These are phyloP conservation scores for Cariama cristata DNA, from an alignment of 2,113 vertebrate species.

Conservation along the genomic window DNA sequence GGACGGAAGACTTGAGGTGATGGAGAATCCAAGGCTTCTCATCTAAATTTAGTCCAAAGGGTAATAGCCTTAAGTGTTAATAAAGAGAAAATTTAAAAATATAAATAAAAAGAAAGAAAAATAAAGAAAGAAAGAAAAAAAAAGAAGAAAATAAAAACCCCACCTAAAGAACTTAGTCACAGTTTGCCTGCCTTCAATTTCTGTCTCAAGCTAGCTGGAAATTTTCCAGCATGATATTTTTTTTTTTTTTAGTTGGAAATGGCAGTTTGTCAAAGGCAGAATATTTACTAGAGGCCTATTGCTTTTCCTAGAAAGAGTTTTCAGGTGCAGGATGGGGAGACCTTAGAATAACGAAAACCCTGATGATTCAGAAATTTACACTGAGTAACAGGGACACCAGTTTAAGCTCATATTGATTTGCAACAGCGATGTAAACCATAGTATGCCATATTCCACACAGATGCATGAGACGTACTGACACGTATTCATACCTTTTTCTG, in stretches of 20 bases:
- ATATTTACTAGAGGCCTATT: background rate
- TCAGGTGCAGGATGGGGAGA: background rate
- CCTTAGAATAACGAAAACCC: background rate
- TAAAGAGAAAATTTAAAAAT: background rate
- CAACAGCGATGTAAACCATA: background rate
- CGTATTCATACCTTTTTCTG: background rate
- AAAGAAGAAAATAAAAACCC: background rate
- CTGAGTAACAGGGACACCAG: background rate
- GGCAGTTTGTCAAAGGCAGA: background rate
- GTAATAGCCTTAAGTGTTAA: background rate
- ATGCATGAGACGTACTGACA: background rate
- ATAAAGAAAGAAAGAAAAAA: fast-evolving
- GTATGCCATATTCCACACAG: background rate
- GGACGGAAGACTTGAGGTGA: background rate
- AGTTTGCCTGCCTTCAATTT: background rate
- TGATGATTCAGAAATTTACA: background rate
- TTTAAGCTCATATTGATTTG: background rate
- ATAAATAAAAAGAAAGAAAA: background rate
- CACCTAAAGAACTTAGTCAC: background rate
- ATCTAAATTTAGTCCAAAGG: background rate
- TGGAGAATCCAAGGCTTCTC: background rate
- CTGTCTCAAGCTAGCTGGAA: background rate
- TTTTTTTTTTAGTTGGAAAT: background rate
- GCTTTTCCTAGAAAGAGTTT: background rate
- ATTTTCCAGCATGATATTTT: background rate